A percentile compares a stretch with the other conserved stretches of the same genome.
Evolutionary conservation across 1,140 invertebrate species (phyloP).

Genomic region (Parapsyche elsis): DNA sequence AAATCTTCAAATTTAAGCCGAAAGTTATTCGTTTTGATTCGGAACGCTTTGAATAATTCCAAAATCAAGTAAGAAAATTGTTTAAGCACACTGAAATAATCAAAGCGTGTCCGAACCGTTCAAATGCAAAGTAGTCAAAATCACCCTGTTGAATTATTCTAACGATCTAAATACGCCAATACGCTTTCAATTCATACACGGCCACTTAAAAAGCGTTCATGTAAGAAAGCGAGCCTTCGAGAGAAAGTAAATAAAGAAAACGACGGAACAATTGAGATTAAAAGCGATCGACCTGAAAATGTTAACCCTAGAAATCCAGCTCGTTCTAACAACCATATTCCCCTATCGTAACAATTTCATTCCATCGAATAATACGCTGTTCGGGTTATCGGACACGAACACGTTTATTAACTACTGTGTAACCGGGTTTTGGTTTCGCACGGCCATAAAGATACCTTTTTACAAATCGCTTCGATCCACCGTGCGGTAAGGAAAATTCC

Average conservation of each 20-base stretch:
- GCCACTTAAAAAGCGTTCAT: too few relatives aligned
- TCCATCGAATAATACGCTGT: conserved; percentile 50
- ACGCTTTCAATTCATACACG: too few relatives aligned
- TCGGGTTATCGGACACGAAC: conserved; percentile 47
- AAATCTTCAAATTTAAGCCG: too few relatives aligned
- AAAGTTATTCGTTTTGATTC: too few relatives aligned
- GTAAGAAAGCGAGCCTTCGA: too few relatives aligned
- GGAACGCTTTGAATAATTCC: too few relatives aligned
- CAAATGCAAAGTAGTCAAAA: too few relatives aligned
- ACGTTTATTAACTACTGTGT: conserved; percentile 44
- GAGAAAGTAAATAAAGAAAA: conserved; percentile 9
- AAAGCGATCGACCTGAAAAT: conserved; percentile 13
- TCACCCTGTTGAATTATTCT: too few relatives aligned
- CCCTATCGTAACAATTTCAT: conserved; percentile 51
- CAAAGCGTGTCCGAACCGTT: too few relatives aligned
- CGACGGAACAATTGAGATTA: conserved; percentile 15
- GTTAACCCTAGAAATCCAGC: conserved; percentile 10
- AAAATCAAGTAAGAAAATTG: too few relatives aligned
- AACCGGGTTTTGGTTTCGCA: conserved; percentile 21
- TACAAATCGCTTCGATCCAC: neutral
- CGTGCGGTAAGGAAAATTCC: neutral
- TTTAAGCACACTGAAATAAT: too few relatives aligned
- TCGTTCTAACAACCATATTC: conserved; percentile 28
- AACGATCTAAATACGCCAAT: too few relatives aligned
- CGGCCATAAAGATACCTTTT: conserved; percentile 7